Conservation (phyloP, 2,113 vertebrate genomes). For the Romanogobio albipinnatus region DNA sequence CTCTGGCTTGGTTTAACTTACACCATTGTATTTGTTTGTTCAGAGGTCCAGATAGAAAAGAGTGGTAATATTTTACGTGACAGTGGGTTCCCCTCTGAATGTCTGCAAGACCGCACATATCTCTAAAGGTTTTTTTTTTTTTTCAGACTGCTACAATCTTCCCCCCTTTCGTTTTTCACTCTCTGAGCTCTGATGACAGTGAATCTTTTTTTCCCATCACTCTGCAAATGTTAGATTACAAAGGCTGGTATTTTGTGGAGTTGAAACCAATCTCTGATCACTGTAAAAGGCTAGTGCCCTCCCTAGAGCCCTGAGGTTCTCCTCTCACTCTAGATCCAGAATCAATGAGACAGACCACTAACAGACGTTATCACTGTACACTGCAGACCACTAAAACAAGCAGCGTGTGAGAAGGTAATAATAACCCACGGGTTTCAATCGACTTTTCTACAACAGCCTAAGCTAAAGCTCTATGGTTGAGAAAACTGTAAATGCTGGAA, state of each 20-base stretch:
- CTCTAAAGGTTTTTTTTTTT: neutral
- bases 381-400: slow-evolving; percentile 27
- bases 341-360: slow-evolving; percentile 30
- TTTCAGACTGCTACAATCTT: neutral
- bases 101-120: neutral
- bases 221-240: neutral
- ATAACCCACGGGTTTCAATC: neutral
- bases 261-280: slow-evolving; percentile 9
- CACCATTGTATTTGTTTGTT: neutral
- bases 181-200: slow-evolving; percentile 20
- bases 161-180: neutral
- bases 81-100: neutral
- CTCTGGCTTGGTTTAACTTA: neutral
- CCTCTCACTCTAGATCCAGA: slow-evolving; percentile 4
- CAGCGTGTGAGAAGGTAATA: neutral
- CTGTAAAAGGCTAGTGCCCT: slow-evolving; percentile 2
- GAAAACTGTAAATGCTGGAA: neutral
- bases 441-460: neutral
- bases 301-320: slow-evolving; percentile 27
- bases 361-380: slow-evolving; percentile 3
- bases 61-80: neutral
- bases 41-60: neutral
- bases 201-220: neutral
- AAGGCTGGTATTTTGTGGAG: neutral
- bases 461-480: neutral